These are phyloP conservation scores for Dendrolimus houi DNA, from an alignment of 2,888 invertebrate species.

Conservation along the genomic window DNA sequence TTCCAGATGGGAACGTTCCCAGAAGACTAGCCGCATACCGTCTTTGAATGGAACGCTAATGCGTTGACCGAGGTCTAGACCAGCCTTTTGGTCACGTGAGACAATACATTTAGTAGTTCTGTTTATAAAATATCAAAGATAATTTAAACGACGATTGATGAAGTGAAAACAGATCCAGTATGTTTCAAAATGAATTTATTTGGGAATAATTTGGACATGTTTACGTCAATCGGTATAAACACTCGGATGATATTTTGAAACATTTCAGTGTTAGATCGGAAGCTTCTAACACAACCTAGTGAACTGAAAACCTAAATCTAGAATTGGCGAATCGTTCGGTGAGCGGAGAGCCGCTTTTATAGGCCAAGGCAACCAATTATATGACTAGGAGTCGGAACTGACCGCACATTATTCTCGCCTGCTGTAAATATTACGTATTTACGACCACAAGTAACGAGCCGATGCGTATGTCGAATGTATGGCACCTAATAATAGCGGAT, in stretches of 20 bases:
- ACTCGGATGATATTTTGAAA: slow-evolving; percentile 5
- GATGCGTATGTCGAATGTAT: slow-evolving; percentile 9
- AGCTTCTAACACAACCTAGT: slow-evolving; percentile 56
- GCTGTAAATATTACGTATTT: slow-evolving; percentile 27
- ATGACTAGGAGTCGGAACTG: slow-evolving; percentile 30
- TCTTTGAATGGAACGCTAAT: too few relatives aligned
- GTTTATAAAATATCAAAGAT: too few relatives aligned
- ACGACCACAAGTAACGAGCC: slow-evolving; percentile 24
- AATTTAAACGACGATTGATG: too few relatives aligned
- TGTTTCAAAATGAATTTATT: too few relatives aligned
- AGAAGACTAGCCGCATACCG: too few relatives aligned
- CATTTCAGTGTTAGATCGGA: slow-evolving; percentile 26
- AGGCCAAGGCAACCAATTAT: slow-evolving; percentile 69
- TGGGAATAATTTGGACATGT: too few relatives aligned
- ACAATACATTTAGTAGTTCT: too few relatives aligned
- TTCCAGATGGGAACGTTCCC: too few relatives aligned
- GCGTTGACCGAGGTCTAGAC: too few relatives aligned
- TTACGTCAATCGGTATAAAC: too few relatives aligned
- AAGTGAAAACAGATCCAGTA: too few relatives aligned
- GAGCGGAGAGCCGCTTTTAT: slow-evolving; percentile 52
- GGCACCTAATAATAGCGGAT: slow-evolving; percentile 2
- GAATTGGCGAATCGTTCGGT: slow-evolving; percentile 63
- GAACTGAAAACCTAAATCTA: slow-evolving; percentile 75
- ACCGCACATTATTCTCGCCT: slow-evolving; percentile 21
- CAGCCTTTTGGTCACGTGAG: too few relatives aligned